These are phyloP conservation scores for Lampris megalopsis DNA, from an alignment of 2,113 vertebrate genomes.

Conservation along the genomic window DNA sequence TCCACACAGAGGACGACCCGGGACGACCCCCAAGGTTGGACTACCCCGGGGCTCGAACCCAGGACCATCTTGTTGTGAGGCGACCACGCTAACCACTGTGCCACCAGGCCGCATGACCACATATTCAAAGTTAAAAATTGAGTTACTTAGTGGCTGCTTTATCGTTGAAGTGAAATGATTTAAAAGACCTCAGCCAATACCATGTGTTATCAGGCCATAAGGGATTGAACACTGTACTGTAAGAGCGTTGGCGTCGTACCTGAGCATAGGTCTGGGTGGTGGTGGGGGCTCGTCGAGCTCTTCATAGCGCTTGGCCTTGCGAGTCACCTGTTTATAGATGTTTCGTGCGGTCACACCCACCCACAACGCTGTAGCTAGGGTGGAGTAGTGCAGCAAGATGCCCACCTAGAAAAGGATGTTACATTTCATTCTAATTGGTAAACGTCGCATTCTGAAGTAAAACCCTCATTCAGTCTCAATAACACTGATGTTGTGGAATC, in stretches of 20 bases:
- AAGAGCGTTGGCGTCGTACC: slow-evolving; percentile 77
- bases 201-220: background rate
- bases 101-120: too few species aligned
- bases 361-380: slow-evolving; percentile 94
- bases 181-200: background rate
- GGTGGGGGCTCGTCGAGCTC: slow-evolving; percentile 95
- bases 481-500: too few species aligned
- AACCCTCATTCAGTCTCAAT: too few species aligned
- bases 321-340: slow-evolving; percentile 97
- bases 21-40: too few species aligned
- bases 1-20: too few species aligned
- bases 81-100: too few species aligned
- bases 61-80: too few species aligned
- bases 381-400: slow-evolving; percentile 97
- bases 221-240: background rate
- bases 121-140: too few species aligned
- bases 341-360: slow-evolving; percentile 96
- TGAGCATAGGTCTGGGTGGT: slow-evolving; percentile 95
- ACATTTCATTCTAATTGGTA: background rate
- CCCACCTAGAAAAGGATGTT: slow-evolving; percentile 84
- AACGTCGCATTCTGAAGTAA: too few species aligned
- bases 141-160: too few species aligned
- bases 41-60: too few species aligned
- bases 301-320: slow-evolving; percentile 92
- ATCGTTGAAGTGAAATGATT: too few species aligned